Base-by-base conservation (phyloP, 2,888 invertebrate genomes). In the Listrodromus nycthemerus region DNA sequence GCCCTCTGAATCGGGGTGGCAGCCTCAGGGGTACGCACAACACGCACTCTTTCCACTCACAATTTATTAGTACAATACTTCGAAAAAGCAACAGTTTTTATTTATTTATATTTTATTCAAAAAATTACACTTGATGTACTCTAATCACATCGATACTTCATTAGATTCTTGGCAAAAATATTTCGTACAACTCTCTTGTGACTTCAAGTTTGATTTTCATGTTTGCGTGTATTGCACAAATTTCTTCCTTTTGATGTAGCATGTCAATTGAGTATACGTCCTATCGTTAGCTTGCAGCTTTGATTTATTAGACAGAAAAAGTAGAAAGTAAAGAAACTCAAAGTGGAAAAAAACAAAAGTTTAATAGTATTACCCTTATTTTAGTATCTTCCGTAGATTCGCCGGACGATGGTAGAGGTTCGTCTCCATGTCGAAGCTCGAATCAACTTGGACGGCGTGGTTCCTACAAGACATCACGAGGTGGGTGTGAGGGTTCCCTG, bases 381-480 rank as follows among this genome's bases (percentile, higher is more conserved):
- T 93, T 92, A 93, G 93, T 93, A 92, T 93, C 93, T 92, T 93
- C 93, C 90, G 92, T 93, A 92, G 96, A 96, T 94, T 96, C 96
- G 8, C 96, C 96, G 70, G 97, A 97, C 88, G 97, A 97, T 89
- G 96, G 96, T 91, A 95, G 96, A 92, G 96, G 96, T 83, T 95
- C 96, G 93, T 97, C 96, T 0, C 96, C 97, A 24, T 95, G 96
- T 91, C 94, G 95, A 89, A 96, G 96, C 90, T 94, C 94, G 87
- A 95, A 94, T 88, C 95, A 94, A 88, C 95, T 97, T 87, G 97
- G 97, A 83, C 95, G 97, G 48, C 96, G 97, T 90, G 97, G 97
- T 94, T 97, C 97, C 61, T 97, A 97, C 95, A 97, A 97, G 94
- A 97, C 97, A 77, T 97, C 97, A 89, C 94, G 97, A 96, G 97